Evolutionary conservation across 2,797 vertebrate species (phyloP), one percentile per base, ranked within the genome.

Genomic region (Otolemur crassicaudatus): DNA sequence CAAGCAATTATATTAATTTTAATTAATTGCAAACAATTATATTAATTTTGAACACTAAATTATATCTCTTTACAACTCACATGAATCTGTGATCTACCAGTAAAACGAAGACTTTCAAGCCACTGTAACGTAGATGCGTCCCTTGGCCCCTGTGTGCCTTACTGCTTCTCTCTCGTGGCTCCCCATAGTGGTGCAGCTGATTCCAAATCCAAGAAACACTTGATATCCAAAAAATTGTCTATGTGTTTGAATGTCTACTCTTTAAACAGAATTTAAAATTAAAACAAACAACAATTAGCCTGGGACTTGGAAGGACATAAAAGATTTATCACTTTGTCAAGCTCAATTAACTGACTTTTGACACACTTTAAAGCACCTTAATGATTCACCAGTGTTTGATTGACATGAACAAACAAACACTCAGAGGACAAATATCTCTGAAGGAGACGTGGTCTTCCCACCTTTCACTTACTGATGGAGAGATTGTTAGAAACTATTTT

Each of bases 261-360:
- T 40, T 87, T 79, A 60, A 43, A 80, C 79, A 12, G 19, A 67
- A 9, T 60, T 94, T 73, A 60, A 90, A 91, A 79, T 86, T 61
- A 90, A 95, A 94, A 81, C 16, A 95, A 72, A 92, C 10, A 90
- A 23, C 8, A 61, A 67, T 58, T 87, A 82, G 1, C 75, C 81
- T 95, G 43, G 40, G 46, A 91, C 86, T 73, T 77, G 93, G 56
- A 83, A 84, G 23, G 61, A 96, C 77, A 80, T 87, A 84, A 65
- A 65, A 31, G 85, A 84, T 49, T 40, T 58, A 92, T 83, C 49
- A 67, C 25, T 73, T 60, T 84, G 56, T 49, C 87, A 94, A 87
- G 58, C 90, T 95, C 61, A 84, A 63, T 76, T 89, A 72, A 75
- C 83, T 92, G 86, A 86, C 40, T 77, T 97, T 89, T 84, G 40